Conservation (phyloP, 2,888 invertebrate genomes). For the Thereva unica region DNA sequence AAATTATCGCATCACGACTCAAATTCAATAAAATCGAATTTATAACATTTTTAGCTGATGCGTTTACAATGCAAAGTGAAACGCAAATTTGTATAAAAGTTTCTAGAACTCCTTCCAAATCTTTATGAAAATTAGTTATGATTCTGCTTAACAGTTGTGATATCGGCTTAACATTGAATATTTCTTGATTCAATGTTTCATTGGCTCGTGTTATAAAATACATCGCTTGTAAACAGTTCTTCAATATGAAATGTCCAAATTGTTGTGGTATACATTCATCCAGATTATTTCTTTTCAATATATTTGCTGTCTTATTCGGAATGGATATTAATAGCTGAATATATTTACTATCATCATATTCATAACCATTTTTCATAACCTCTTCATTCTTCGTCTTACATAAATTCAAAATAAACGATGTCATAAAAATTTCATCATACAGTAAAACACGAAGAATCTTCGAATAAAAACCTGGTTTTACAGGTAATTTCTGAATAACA, state of each 20-base stretch:
- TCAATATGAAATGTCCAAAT: constrained; percentile 64
- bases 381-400: not conserved
- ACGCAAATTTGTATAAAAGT: constrained; percentile 63
- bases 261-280: constrained; percentile 63
- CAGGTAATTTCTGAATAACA: constrained; percentile 40
- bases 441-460: constrained; percentile 16
- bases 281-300: constrained; percentile 62
- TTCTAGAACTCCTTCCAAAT: constrained; percentile 59
- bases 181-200: constrained; percentile 40
- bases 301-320: constrained; percentile 74
- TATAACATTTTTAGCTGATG: constrained; percentile 45
- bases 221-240: constrained; percentile 65
- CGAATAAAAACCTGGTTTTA: constrained; percentile 37
- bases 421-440: constrained; percentile 48
- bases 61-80: constrained; percentile 51
- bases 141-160: constrained; percentile 67
- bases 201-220: constrained; percentile 62
- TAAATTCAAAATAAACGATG: constrained; percentile 45
- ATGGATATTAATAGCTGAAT: constrained; percentile 69
- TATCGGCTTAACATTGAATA: constrained; percentile 57
- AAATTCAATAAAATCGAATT: constrained; percentile 62
- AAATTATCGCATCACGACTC: constrained; percentile 65
- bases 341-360: constrained; percentile 59
- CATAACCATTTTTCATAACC: not conserved
- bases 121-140: constrained; percentile 62